Percentiles rank a stretch among this genome's conserved stretches.
phyloP scores from a whole-genome alignment of 92 coral and sea anemone genomes.

The Heteractis magnifica region DNA sequence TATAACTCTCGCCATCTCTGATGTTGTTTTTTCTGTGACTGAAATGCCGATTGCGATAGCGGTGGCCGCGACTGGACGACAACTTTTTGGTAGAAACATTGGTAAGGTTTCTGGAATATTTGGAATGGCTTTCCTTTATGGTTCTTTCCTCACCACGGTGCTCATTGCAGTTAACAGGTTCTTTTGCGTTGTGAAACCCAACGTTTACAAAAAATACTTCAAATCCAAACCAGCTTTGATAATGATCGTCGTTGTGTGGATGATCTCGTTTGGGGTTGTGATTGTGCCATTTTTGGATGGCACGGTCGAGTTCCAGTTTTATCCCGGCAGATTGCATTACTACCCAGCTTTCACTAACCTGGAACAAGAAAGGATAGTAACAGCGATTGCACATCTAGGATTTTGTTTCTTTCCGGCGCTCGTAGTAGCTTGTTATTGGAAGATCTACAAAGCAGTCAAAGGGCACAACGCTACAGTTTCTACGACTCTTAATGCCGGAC shows the following conservation, averaged over 20 bases:
- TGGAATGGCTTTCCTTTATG: neutral
- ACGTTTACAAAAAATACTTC: constrained; percentile 33
- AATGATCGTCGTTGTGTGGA: constrained; percentile 21
- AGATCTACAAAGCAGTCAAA: constrained; percentile 22
- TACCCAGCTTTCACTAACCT: neutral
- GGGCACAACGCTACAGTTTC: constrained; percentile 18
- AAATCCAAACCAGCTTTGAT: constrained; percentile 5
- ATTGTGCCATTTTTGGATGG: neutral
- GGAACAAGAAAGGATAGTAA: neutral
- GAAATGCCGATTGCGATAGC: constrained; percentile 25
- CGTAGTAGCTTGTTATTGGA: constrained; percentile 18
- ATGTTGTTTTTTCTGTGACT: constrained; percentile 3
- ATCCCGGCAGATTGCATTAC: constrained; percentile 20
- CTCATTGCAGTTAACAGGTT: constrained; percentile 31
- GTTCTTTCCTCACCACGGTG: constrained; percentile 17
- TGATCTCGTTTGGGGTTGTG: neutral
- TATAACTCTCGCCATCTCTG: constrained; percentile 31
- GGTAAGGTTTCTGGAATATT: constrained; percentile 11
- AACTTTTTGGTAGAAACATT: constrained; percentile 2
- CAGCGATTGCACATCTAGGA: neutral
- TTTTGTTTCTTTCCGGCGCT: constrained; percentile 13
- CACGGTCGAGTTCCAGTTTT: constrained; percentile 13
- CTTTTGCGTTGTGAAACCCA: constrained; percentile 38
- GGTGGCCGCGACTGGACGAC: constrained; percentile 7
- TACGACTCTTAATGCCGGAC: constrained; percentile 7